These are phyloP conservation scores for Oncopeltus fasciatus DNA, from an alignment of 1,140 invertebrate genomes.

Conservation along the genomic window DNA sequence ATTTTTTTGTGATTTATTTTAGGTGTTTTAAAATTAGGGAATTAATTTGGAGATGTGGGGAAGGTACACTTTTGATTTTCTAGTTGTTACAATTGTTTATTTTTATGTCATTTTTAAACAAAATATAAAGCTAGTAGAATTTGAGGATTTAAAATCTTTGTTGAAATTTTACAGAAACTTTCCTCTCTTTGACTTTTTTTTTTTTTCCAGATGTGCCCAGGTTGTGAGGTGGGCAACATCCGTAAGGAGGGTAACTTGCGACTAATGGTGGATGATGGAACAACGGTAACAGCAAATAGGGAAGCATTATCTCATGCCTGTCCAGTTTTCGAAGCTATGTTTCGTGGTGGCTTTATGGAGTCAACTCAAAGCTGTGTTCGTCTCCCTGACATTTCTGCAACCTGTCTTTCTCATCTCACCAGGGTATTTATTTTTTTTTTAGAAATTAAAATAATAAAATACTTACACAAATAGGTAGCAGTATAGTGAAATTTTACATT, in stretches of 20 bases:
- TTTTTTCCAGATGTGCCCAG: conserved; percentile 7
- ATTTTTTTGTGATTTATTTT: too few species aligned
- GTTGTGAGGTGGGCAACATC: conserved; percentile 22
- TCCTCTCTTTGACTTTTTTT: too few species aligned
- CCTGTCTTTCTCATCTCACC: conserved; percentile 20
- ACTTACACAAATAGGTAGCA: too few species aligned
- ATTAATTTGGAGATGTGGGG: too few species aligned
- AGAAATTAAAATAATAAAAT: not conserved
- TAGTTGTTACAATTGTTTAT: too few species aligned
- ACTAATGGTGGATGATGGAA: conserved; percentile 47
- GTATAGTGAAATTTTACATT: too few species aligned
- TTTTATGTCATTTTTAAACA: too few species aligned
- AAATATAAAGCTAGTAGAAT: too few species aligned
- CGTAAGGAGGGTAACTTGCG: conserved; percentile 32
- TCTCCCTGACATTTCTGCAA: conserved; percentile 21
- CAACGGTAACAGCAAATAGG: conserved; percentile 40
- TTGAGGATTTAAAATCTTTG: too few species aligned
- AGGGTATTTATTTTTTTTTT: not conserved
- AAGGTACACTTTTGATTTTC: too few species aligned
- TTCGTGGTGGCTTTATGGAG: conserved; percentile 49
- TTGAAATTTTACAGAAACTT: too few species aligned
- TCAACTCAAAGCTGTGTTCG: conserved; percentile 34
- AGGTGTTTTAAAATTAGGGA: too few species aligned
- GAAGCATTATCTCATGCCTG: conserved; percentile 43
- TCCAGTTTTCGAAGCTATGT: conserved; percentile 46